Percentiles rank a stretch among this genome's conserved stretches.
These are phyloP conservation scores for Cephalopachus bancanus DNA, from an alignment of 2,797 vertebrate species.

Conservation along the genomic window DNA sequence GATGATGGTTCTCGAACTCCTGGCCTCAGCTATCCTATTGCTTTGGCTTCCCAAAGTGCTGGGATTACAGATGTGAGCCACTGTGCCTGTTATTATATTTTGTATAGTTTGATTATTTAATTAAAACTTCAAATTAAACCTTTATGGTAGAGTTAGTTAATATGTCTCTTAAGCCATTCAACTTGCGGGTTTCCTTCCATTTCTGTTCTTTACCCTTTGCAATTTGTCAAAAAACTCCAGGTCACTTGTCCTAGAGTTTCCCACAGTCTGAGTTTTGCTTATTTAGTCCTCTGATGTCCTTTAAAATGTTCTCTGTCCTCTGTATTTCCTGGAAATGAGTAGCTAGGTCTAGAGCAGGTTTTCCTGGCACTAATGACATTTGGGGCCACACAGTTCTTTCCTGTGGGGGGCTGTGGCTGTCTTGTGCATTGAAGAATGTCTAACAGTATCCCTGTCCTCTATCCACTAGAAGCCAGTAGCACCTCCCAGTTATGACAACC, in stretches of 20 bases:
- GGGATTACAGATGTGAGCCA: no score
- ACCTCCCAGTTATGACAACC: not conserved
- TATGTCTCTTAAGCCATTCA: not conserved
- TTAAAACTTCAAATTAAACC: slow-evolving; percentile 19
- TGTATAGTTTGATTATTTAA: not conserved
- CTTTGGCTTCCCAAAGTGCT: no score
- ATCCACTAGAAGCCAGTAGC: not conserved
- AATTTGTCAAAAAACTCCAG: not conserved
- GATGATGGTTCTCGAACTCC: no score
- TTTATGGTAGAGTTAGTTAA: not conserved
- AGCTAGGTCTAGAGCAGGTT: not conserved
- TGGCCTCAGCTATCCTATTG: no score
- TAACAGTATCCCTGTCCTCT: not conserved
- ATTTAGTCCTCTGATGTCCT: not conserved
- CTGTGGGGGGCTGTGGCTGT: not conserved
- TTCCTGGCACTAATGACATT: not conserved
- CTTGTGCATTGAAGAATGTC: not conserved
- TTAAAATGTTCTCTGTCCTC: not conserved
- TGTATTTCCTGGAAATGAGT: slow-evolving; percentile 25
- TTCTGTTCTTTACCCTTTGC: not conserved
- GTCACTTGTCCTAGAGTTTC: not conserved
- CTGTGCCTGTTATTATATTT: not conserved
- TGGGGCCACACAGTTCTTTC: not conserved
- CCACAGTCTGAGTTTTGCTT: not conserved
- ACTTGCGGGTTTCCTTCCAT: not conserved